Evolutionary conservation across 2,888 invertebrate species (phyloP).

Genomic region (Megaustenia siamemsis): DNA sequence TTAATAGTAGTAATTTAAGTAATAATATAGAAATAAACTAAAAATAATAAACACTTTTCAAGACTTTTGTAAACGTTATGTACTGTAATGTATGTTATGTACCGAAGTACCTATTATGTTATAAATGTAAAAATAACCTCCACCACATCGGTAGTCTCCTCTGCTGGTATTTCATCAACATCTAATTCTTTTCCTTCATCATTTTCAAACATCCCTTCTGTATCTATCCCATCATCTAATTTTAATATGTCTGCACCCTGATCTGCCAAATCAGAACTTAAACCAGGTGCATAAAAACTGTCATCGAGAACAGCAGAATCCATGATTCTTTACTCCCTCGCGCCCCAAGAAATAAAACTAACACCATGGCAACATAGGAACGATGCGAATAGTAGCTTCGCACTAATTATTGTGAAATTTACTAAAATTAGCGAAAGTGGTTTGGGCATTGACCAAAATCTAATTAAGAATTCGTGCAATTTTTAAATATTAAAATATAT

Average conservation of each 20-base stretch:
- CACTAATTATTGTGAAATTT: not conserved
- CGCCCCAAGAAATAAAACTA: constrained; percentile 6
- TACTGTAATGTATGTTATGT: too few species aligned
- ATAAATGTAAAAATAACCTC: too few species aligned
- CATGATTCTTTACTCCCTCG: not conserved
- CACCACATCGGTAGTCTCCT: constrained; percentile 24
- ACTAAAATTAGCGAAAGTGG: too few species aligned
- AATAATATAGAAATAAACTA: too few species aligned
- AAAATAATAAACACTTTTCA: too few species aligned
- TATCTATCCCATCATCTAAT: constrained; percentile 65
- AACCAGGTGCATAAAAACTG: constrained; percentile 63
- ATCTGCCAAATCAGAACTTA: constrained; percentile 64
- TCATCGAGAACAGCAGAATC: constrained; percentile 55
- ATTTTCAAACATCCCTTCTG: constrained; percentile 47
- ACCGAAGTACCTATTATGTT: too few species aligned
- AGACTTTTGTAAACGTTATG: too few species aligned
- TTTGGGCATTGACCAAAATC: too few species aligned
- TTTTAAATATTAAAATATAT: too few species aligned
- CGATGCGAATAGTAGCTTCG: constrained; percentile 29
- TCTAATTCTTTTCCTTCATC: constrained; percentile 57
- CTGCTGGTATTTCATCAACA: constrained; percentile 56
- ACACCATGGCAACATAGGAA: constrained; percentile 34
- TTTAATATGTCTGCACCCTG: constrained; percentile 71
- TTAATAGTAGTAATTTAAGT: too few species aligned
- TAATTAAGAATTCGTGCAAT: too few species aligned